These are phyloP conservation scores for Callitettix versicolor DNA, from an alignment of 1,140 invertebrate species.

Conservation along the genomic window DNA sequence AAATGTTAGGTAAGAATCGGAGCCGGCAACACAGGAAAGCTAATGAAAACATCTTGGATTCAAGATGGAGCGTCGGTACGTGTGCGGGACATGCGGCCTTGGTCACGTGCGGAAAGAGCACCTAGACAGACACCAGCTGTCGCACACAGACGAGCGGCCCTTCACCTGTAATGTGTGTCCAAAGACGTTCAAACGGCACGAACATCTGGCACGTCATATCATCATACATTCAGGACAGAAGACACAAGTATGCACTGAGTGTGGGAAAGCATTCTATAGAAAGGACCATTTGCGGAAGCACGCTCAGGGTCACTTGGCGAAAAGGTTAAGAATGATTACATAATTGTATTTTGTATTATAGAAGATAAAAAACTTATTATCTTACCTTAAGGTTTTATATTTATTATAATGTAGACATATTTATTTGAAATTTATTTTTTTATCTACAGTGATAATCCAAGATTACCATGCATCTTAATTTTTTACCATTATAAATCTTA, in stretches of 20 bases:
- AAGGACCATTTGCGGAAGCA: conserved; percentile 57
- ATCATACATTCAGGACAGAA: conserved; percentile 78
- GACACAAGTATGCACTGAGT: conserved; percentile 69
- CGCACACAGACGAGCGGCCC: conserved; percentile 28
- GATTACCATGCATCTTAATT: no score
- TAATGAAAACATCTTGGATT: no score
- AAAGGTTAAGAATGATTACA: conserved; percentile 5
- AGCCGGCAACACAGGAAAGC: no score
- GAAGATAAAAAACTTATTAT: no score
- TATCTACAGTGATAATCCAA: no score
- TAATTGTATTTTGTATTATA: no score
- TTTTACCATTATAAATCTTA: no score
- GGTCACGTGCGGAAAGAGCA: conserved; percentile 28
- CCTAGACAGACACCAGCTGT: conserved; percentile 25
- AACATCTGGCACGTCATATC: conserved; percentile 69
- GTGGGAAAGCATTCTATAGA: conserved; percentile 63
- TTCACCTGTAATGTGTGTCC: conserved; percentile 72
- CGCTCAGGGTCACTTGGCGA: conserved; percentile 12
- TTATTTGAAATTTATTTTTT: no score
- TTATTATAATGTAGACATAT: no score
- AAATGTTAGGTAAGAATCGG: no score
- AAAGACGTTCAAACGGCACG: conserved; percentile 74
- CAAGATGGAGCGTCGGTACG: conserved; percentile 18
- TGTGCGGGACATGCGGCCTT: conserved; percentile 29
- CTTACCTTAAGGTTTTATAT: no score